Evolutionary conservation across 2,888 invertebrate species (phyloP).

Genomic region (Temnothorax ravouxi): DNA sequence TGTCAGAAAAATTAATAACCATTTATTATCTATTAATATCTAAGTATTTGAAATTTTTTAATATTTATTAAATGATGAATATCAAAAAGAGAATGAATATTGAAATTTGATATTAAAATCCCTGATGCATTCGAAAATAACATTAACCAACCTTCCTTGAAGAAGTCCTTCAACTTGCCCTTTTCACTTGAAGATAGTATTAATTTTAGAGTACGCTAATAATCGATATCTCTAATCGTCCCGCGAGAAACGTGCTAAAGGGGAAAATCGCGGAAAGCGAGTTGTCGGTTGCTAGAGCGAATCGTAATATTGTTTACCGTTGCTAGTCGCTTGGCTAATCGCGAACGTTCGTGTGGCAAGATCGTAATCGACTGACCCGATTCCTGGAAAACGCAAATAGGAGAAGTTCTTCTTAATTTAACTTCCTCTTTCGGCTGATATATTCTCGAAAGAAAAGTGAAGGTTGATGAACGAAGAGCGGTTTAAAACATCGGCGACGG

Average conservation of each 20-base stretch:
- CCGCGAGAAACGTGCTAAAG: background rate
- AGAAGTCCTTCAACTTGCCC: background rate
- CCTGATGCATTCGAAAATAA: background rate
- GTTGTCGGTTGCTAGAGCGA: background rate
- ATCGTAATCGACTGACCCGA: slow-evolving; percentile 16
- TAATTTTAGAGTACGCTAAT: slow-evolving; percentile 19
- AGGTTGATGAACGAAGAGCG: slow-evolving; percentile 2
- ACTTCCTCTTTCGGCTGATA: background rate
- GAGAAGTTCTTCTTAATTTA: slow-evolving; percentile 28
- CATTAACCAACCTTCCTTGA: background rate
- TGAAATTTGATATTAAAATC: background rate
- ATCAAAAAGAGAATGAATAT: background rate
- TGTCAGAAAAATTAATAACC: background rate
- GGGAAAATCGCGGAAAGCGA: slow-evolving; percentile 9
- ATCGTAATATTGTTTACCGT: slow-evolving; percentile 6
- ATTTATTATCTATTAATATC: background rate
- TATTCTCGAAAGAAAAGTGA: background rate
- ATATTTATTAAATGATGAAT: slow-evolving; percentile 5
- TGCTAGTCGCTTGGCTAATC: slow-evolving; percentile 3
- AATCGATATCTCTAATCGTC: slow-evolving; percentile 9
- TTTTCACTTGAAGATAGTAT: slow-evolving; percentile 7
- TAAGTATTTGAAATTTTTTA: background rate
- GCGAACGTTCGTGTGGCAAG: slow-evolving; percentile 27
- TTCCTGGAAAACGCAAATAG: slow-evolving; percentile 12
- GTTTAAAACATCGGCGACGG: background rate